These are phyloP conservation scores for Agrotis clavis DNA, from an alignment of 2,888 invertebrate species.

Conservation along the genomic window DNA sequence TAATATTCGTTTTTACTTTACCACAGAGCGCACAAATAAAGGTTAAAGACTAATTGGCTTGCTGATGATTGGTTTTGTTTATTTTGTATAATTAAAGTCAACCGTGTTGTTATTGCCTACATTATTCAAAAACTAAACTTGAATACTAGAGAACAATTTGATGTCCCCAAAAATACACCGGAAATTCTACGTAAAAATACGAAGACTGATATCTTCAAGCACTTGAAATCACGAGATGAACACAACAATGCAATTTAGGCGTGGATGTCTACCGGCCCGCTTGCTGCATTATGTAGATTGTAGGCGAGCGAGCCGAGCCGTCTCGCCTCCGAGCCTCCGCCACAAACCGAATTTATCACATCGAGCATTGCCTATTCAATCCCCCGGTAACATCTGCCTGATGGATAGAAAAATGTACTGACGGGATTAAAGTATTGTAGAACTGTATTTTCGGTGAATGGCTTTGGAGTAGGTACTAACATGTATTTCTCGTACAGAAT, in stretches of 20 bases:
- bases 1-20: constrained; percentile 23
- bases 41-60: constrained; percentile 28
- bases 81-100: constrained; percentile 5
- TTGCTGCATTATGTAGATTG: constrained; percentile 88
- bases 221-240: constrained; percentile 73
- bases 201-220: constrained; percentile 57
- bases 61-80: constrained; percentile 12
- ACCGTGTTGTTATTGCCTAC: constrained; percentile 3
- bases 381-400: constrained; percentile 85
- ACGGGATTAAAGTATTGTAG: constrained; percentile 38
- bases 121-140: background rate
- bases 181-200: constrained; percentile 53
- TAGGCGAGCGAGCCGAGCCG: constrained; percentile 75
- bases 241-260: constrained; percentile 81
- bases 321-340: constrained; percentile 69
- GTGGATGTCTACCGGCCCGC: constrained; percentile 71
- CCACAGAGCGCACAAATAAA: constrained; percentile 26
- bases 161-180: constrained; percentile 6
- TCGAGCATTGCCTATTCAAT: constrained; percentile 89
- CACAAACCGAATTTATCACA: constrained; percentile 89
- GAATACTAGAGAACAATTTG: background rate
- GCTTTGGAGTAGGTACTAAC: constrained; percentile 28
- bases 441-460: constrained; percentile 46
- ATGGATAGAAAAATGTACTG: constrained; percentile 69
- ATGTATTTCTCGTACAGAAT: background rate